Conservation (phyloP, 1,140 invertebrate genomes). For the Drosophila rhopaloa region DNA sequence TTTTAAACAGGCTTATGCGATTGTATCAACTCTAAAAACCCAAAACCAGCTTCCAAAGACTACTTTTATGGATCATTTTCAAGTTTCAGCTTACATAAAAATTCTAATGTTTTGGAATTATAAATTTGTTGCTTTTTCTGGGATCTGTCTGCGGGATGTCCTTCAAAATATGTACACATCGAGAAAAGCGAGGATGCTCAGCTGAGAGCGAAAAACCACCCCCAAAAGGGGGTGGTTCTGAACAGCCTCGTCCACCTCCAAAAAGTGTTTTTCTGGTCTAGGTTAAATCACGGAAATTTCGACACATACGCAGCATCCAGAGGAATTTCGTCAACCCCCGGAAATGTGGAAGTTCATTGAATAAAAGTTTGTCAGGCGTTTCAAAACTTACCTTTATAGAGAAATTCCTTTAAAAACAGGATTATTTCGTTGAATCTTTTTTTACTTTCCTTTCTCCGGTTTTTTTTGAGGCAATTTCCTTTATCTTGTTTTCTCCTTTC, state of each 20-base stretch:
- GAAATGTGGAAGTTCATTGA: conserved; percentile 11
- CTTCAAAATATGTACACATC: conserved; percentile 45
- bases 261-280: conserved; percentile 15
- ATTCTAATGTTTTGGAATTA: too few species aligned
- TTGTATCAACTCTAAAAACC: too few species aligned
- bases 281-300: conserved; percentile 33
- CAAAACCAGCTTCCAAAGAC: too few species aligned
- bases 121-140: neutral
- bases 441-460: conserved; percentile 47
- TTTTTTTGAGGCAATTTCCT: conserved; percentile 4
- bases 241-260: conserved; percentile 9
- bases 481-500: conserved; percentile 3
- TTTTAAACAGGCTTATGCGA: too few species aligned
- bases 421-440: conserved; percentile 6
- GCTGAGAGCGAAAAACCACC: conserved; percentile 45
- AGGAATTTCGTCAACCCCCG: conserved; percentile 68
- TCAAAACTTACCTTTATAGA: conserved; percentile 21
- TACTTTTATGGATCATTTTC: too few species aligned
- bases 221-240: conserved; percentile 35
- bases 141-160: conserved; percentile 26
- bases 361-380: conserved; percentile 27
- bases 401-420: conserved; percentile 39
- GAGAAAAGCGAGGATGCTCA: conserved; percentile 31
- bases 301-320: conserved; percentile 50
- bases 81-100: too few species aligned